phyloP scores from a whole-genome alignment of 2,113 vertebrate genomes.

The Nothobranchius kuhntae region DNA sequence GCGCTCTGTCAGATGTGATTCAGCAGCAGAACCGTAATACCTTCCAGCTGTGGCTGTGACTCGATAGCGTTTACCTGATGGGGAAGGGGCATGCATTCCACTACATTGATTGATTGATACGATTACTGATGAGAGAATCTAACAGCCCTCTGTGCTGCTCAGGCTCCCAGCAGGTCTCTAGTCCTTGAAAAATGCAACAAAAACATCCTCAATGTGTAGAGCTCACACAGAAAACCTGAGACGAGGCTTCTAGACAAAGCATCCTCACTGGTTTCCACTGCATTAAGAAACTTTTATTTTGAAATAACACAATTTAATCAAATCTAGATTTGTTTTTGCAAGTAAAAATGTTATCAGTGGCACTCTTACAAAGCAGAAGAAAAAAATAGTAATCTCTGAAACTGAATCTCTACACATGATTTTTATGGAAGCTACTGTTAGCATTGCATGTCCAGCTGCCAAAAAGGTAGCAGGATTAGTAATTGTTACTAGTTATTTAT shows the following conservation, averaged over 20 bases:
- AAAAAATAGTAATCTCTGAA: too few species aligned
- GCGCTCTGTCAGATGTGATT: slow-evolving; percentile 25
- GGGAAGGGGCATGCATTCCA: slow-evolving; percentile 47
- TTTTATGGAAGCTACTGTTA: too few species aligned
- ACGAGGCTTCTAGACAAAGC: slow-evolving; percentile 39
- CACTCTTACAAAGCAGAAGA: too few species aligned
- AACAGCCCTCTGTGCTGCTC: slow-evolving; percentile 20
- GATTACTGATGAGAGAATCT: slow-evolving; percentile 64
- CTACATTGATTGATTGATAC: slow-evolving; percentile 65
- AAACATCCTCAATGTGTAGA: slow-evolving; percentile 9
- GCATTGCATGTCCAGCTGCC: too few species aligned
- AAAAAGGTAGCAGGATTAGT: too few species aligned
- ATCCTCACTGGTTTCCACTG: slow-evolving; percentile 11
- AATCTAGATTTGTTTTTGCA: too few species aligned
- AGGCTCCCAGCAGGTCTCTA: slow-evolving; percentile 44
- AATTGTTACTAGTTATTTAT: too few species aligned
- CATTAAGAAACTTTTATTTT: too few species aligned
- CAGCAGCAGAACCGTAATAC: slow-evolving; percentile 41
- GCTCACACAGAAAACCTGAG: slow-evolving; percentile 38
- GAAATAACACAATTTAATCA: too few species aligned
- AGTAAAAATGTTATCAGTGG: too few species aligned
- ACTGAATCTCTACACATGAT: too few species aligned
- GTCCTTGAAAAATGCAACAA: slow-evolving; percentile 33
- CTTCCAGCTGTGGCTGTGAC: slow-evolving; percentile 66
- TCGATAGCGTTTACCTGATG: slow-evolving; percentile 44